These are phyloP conservation scores for Chauna torquata DNA, from an alignment of 2,113 vertebrate species.

Conservation along the genomic window DNA sequence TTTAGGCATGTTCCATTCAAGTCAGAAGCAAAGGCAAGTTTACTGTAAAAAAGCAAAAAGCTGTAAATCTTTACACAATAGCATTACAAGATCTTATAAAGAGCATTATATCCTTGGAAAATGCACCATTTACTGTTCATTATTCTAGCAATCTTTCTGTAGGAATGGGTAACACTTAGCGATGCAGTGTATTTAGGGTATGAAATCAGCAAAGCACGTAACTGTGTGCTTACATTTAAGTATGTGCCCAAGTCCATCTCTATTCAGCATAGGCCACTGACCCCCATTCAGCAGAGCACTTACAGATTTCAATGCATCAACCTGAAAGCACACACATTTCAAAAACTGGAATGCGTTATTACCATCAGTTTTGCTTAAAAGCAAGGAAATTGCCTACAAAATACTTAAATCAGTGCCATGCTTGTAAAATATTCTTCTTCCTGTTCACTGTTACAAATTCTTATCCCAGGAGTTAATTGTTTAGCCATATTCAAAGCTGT, in stretches of 20 bases:
- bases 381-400: constrained; percentile 1
- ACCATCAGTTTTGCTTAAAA: not conserved
- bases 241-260: not conserved
- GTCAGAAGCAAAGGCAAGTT: not conserved
- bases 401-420: not conserved
- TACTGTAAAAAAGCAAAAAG: not conserved
- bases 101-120: not conserved
- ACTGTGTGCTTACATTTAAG: not conserved
- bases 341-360: not conserved
- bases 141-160: not conserved
- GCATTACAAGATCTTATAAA: not conserved
- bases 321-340: not conserved
- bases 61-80: not conserved
- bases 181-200: not conserved
- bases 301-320: not conserved
- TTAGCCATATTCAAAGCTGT: not conserved
- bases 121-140: not conserved
- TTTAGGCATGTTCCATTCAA: not conserved
- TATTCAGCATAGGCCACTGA: not conserved
- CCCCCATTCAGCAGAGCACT: not conserved
- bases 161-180: not conserved
- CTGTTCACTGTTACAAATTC: not conserved
- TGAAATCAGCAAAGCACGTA: not conserved
- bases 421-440: not conserved
- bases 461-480: not conserved